phyloP scores from a whole-genome alignment of 2,888 invertebrate genomes.

The Uropetala carovei region DNA sequence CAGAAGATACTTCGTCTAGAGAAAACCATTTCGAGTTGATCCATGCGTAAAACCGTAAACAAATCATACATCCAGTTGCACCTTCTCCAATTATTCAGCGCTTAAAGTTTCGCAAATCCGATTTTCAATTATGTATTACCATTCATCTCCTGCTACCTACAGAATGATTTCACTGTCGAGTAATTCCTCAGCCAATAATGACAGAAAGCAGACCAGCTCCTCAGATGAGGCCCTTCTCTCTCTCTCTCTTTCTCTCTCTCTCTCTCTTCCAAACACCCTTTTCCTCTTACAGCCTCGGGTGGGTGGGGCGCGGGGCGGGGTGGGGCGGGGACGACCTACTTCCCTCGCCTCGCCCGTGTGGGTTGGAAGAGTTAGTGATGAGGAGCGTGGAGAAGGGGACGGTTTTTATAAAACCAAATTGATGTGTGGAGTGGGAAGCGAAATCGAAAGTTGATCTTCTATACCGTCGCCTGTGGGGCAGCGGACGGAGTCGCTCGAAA shows the following conservation, averaged over 20 bases:
- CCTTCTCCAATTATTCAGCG: neutral
- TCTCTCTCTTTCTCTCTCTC: neutral
- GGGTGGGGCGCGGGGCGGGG: neutral
- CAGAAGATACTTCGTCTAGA: too few relatives aligned
- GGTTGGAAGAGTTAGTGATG: neutral
- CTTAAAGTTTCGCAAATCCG: neutral
- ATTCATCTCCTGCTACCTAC: too few relatives aligned
- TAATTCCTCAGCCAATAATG: neutral
- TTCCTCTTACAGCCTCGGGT: neutral
- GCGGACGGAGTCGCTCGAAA: neutral
- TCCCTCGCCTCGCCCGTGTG: constrained; percentile 2
- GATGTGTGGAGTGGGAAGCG: constrained; percentile 28
- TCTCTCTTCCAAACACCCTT: neutral
- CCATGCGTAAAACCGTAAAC: neutral
- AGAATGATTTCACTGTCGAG: neutral
- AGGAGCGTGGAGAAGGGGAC: neutral
- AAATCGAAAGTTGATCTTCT: constrained; percentile 35
- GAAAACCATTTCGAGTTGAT: too few relatives aligned
- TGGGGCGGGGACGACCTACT: neutral
- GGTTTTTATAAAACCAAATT: constrained; percentile 32
- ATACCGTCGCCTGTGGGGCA: neutral
- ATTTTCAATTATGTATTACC: neutral
- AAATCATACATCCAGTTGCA: neutral
- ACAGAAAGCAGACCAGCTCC: neutral
- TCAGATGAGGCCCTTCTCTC: neutral